A percentile compares a stretch with the other conserved stretches of the same genome.
Conservation (phyloP, 2,888 invertebrate species). For the Camptogramma bilineatum region DNA sequence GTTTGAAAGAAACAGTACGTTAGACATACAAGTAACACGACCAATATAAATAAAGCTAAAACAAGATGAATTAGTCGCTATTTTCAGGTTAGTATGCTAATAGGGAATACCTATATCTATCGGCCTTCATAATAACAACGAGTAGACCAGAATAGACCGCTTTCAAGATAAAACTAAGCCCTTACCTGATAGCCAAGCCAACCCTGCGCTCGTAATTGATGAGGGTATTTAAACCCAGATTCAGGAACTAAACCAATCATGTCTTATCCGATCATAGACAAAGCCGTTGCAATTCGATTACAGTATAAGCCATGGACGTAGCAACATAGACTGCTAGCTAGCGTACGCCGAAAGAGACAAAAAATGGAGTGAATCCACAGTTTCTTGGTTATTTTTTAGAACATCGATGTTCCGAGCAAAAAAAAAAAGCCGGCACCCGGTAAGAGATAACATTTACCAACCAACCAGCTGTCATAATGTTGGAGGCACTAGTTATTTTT, state of each 20-base stretch:
- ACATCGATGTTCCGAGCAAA: too few relatives aligned
- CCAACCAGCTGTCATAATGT: too few relatives aligned
- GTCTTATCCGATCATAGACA: constrained; percentile 13
- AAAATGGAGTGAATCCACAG: too few relatives aligned
- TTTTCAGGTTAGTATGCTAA: background rate
- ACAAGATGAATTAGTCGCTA: background rate
- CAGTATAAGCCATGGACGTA: background rate
- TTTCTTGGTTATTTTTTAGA: too few relatives aligned
- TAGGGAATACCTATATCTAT: too few relatives aligned
- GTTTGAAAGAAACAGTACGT: background rate
- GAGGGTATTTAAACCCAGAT: constrained; percentile 16
- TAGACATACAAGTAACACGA: background rate
- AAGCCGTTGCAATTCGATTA: constrained; percentile 8
- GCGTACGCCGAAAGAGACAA: too few relatives aligned
- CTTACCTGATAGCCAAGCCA: constrained; percentile 5
- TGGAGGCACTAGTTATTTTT: too few relatives aligned
- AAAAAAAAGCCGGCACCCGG: too few relatives aligned
- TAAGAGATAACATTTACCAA: too few relatives aligned
- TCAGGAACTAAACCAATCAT: constrained; percentile 16
- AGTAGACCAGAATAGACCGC: constrained; percentile 16
- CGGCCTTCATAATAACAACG: constrained; percentile 5
- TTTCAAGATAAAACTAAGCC: constrained; percentile 25
- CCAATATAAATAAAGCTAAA: background rate
- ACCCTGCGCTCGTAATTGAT: constrained; percentile 12
- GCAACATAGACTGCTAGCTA: too few relatives aligned